Base-by-base conservation (phyloP, 1,140 invertebrate genomes). In the Macrotrachela quadricornifera region DNA sequence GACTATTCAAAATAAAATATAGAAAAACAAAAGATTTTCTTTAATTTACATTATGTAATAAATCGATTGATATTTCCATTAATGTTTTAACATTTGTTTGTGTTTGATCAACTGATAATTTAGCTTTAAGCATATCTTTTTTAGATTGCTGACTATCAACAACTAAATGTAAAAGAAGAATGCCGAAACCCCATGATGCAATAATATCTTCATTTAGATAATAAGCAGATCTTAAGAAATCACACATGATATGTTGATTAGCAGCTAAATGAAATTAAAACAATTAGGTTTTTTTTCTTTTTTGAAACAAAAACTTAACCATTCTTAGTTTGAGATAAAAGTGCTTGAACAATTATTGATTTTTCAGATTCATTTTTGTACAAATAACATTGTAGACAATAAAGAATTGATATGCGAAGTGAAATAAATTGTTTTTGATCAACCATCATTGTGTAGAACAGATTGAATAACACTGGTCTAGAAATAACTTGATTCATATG, bases 151-250 rank as follows among this genome's bases (percentile, higher is more conserved):
- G 90, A 64, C 84, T 85, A 55, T 91, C 85, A 1, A 86, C 77
- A n/a, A 97, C 70, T 0, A 80, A 79, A 61, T 96, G 85, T 59
- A 85, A 81, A 14, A 97, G 70, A 12, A 86, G 82, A 6, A 95
- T 81, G 0, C 87, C 76, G 1, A 85, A 83, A 69, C 94, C 90
- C 92, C 92, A 97, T 66, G 87, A 92, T n/a, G 83, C 88, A n/a
- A 90, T 69, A 15, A 82, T 72, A 65, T 97, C 90, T 43, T 53
- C 40, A 30, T 8, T 30, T 30, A 30, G 8, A 30, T n/a, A n/a
- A n/a, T 30, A 30, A 30, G 3, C 21, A 30, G 41, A 47, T 40
- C 2, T 30, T 4, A 30, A 8, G 2, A 30, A 30, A 30, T 30
- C 3, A 30, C 21, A 2, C 8, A 30, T 4, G 2, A 8, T 30